A percentile compares a stretch with the other conserved stretches of the same genome.
Evolutionary conservation across 2,113 vertebrate genomes (phyloP).

Genomic region (Manacus vitellinus): DNA sequence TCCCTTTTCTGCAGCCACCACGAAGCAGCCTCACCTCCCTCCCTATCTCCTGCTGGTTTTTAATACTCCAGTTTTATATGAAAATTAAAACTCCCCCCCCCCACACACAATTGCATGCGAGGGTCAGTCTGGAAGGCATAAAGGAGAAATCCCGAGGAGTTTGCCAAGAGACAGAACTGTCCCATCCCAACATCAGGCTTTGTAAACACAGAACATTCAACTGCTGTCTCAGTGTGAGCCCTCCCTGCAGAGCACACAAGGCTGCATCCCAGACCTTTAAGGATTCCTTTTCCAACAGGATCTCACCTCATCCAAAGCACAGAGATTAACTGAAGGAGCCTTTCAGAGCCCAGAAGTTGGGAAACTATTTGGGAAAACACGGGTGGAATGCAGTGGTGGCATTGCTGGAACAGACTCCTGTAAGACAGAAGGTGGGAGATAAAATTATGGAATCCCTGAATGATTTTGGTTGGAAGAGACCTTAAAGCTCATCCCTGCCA

Average conservation of each 20-base stretch:
- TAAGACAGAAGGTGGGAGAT: neutral
- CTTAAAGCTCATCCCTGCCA: neutral
- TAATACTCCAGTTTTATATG: neutral
- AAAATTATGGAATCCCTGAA: neutral
- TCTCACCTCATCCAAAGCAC: neutral
- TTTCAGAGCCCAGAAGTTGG: neutral
- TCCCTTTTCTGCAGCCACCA: neutral
- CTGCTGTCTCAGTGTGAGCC: neutral
- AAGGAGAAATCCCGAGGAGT: neutral
- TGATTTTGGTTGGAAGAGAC: neutral
- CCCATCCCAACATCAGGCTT: neutral
- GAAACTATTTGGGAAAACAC: neutral
- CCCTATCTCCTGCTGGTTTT: neutral
- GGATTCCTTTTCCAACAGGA: neutral
- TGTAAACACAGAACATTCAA: neutral
- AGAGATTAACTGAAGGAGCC: neutral
- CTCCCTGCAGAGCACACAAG: neutral
- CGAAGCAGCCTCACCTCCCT: neutral
- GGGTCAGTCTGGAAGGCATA: neutral
- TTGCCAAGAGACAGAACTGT: neutral
- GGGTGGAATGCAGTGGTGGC: fast-evolving
- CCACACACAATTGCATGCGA: neutral
- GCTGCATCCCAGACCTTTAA: fast-evolving
- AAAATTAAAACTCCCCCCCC: neutral
- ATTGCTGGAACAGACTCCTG: fast-evolving